These are phyloP conservation scores for Cephus spinipes DNA, from an alignment of 2,888 invertebrate species.

Conservation along the genomic window DNA sequence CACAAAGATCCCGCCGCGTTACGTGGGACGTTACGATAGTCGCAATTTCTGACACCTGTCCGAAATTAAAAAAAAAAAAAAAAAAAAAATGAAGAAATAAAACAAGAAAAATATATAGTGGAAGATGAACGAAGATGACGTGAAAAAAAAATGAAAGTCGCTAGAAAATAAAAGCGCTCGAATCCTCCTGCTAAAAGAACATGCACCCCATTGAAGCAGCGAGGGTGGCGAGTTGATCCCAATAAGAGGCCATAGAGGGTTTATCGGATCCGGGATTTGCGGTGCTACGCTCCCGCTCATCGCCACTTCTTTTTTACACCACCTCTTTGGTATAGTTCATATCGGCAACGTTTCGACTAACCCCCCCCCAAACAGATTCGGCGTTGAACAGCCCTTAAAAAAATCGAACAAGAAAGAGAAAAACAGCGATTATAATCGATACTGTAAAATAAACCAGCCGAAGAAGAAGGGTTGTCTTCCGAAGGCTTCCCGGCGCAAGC, in stretches of 20 bases:
- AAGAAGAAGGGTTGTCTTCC: not conserved
- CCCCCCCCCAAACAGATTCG: not conserved
- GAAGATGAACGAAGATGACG: conserved; percentile 7
- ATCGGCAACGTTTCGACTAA: conserved; percentile 2
- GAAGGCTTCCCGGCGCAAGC: not conserved
- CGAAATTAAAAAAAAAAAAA: not conserved
- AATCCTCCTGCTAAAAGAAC: not conserved
- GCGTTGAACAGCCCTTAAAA: not conserved
- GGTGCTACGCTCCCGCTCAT: conserved; percentile 42
- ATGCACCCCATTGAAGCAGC: conserved; percentile 14
- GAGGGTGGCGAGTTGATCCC: conserved; percentile 41
- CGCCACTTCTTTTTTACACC: conserved; percentile 41
- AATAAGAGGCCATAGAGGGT: conserved; percentile 51
- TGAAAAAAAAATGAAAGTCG: not conserved
- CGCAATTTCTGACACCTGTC: not conserved
- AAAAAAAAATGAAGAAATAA: not conserved
- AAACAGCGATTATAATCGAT: not conserved
- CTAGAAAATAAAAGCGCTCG: not conserved
- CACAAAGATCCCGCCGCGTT: not conserved
- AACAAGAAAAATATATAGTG: not conserved
- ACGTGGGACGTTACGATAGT: not conserved
- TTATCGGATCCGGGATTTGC: conserved; percentile 54
- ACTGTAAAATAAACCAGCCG: not conserved
- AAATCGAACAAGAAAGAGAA: not conserved
- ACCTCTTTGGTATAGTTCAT: conserved; percentile 28